Evolutionary conservation across 2,797 vertebrate genomes (phyloP).

Genomic region (Mormyrops attenuatus): DNA sequence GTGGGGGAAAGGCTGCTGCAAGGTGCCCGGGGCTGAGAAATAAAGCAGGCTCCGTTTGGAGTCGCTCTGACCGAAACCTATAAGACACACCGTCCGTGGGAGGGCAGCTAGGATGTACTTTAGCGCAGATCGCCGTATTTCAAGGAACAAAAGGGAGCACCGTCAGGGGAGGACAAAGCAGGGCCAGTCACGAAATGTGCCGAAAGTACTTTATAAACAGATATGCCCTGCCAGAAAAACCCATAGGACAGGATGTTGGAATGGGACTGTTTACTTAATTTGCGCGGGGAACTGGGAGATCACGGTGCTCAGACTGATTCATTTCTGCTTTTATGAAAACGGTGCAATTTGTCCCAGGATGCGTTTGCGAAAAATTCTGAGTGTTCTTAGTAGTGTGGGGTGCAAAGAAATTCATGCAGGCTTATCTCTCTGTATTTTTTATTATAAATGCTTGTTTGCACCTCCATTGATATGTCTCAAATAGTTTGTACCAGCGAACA

Average conservation of each 20-base stretch:
- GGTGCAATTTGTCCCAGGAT: neutral
- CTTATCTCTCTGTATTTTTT: neutral
- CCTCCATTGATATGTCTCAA: neutral
- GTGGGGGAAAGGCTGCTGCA: neutral
- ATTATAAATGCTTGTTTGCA: neutral
- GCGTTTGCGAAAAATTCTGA: neutral
- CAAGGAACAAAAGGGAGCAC: conserved; percentile 16
- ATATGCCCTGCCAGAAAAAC: conserved; percentile 37
- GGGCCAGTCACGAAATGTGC: conserved; percentile 32
- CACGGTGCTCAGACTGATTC: neutral
- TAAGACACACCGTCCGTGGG: neutral
- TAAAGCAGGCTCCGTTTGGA: neutral
- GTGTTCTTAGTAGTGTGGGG: neutral
- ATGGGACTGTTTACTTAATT: conserved; percentile 26
- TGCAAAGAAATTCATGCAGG: neutral
- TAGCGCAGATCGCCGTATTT: conserved; percentile 11
- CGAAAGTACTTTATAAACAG: conserved; percentile 35
- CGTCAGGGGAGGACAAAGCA: conserved; percentile 35
- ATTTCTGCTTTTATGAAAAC: neutral
- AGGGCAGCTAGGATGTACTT: neutral
- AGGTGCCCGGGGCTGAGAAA: neutral
- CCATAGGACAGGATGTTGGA: conserved; percentile 26
- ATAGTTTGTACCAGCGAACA: neutral
- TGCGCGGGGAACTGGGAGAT: neutral
- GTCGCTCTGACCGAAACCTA: neutral